Evolutionary conservation across 1,140 invertebrate species (phyloP).

Genomic region (Aphaenogaster rudis): DNA sequence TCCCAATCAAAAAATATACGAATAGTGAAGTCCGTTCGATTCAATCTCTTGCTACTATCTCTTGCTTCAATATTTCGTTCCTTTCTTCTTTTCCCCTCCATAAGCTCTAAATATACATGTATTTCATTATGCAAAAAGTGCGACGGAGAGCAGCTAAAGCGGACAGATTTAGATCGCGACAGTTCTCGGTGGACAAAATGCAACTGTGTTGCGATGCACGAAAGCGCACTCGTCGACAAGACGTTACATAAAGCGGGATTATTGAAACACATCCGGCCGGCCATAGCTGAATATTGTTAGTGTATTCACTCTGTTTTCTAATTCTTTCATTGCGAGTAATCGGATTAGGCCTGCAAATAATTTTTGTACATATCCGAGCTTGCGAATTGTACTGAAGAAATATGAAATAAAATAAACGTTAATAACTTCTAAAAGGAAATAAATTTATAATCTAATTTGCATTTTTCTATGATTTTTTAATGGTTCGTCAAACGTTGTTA

Average conservation of each 20-base stretch:
- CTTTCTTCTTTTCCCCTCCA: background rate
- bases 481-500: background rate
- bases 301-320: background rate
- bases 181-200: constrained; percentile 19
- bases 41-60: background rate
- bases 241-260: constrained; percentile 34
- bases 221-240: constrained; percentile 17
- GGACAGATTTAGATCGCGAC: constrained; percentile 5
- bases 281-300: background rate
- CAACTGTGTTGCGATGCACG: constrained; percentile 25
- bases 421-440: background rate
- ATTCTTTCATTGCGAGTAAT: background rate
- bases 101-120: constrained; percentile 1
- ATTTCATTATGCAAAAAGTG: constrained; percentile 11
- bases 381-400: background rate
- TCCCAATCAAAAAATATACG: background rate
- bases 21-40: background rate
- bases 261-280: background rate
- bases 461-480: background rate
- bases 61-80: background rate
- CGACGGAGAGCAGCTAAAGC: background rate
- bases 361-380: background rate
- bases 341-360: background rate
- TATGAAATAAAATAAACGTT: background rate
- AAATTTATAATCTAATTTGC: background rate